Conservation (phyloP, 2,888 invertebrate species). For the Phengaris arion region DNA sequence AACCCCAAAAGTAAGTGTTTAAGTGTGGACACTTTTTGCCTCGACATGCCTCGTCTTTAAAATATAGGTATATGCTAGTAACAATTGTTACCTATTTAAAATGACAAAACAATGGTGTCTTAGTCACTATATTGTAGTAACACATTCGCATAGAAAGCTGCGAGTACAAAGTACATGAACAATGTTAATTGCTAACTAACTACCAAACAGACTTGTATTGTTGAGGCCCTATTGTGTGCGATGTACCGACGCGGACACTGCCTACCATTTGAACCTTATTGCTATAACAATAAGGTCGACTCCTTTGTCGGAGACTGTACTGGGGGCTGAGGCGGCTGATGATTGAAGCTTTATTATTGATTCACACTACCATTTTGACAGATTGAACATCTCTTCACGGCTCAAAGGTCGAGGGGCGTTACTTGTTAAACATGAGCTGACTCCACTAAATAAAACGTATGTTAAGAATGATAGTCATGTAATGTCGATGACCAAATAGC, state of each 20-base stretch:
- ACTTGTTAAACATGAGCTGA: constrained; percentile 1
- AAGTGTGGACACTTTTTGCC: too few species aligned
- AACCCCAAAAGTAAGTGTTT: too few species aligned
- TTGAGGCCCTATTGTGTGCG: constrained; percentile 53
- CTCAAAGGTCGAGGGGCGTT: constrained; percentile 3
- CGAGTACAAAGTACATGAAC: constrained; percentile 46
- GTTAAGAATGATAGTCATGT: constrained; percentile 9
- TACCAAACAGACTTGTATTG: constrained; percentile 57
- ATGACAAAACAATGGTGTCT: constrained; percentile 20
- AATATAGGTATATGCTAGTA: neutral
- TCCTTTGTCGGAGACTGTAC: neutral
- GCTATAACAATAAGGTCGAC: neutral
- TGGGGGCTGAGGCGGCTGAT: constrained; percentile 40
- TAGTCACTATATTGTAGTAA: constrained; percentile 13
- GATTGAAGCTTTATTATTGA: neutral
- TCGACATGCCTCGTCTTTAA: neutral
- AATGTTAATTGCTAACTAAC: constrained; percentile 61
- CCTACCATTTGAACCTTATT: constrained; percentile 5
- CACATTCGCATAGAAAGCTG: constrained; percentile 35
- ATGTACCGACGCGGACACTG: constrained; percentile 41
- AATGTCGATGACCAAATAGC: neutral
- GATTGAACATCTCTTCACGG: neutral
- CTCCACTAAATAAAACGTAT: neutral
- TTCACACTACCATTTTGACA: neutral
- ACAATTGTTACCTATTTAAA: constrained; percentile 7